Evolutionary conservation across 2,888 invertebrate genomes (phyloP), one percentile per base, ranked within the genome.

Genomic region (Lasioglossum lativentre): DNA sequence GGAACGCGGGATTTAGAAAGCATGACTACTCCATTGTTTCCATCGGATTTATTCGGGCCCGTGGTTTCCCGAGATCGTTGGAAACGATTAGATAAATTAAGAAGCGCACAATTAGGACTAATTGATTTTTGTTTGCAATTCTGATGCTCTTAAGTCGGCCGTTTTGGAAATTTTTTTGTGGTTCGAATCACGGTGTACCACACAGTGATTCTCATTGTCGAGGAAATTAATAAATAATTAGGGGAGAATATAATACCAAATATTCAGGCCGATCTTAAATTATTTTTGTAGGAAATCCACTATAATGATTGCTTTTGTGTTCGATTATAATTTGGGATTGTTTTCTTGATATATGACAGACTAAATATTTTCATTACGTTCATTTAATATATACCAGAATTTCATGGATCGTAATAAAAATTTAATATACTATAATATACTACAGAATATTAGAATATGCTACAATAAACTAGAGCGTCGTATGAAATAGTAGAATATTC

Each of bases 1-100:
- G 2, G 34, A 73, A 30, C 52, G 40, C 40, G 6, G 12, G 71
- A 75, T 45, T 68, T 72, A 82, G 82, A 84, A 82, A 82, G 77
- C 77, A 74, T 77, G 82, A 74, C 76, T 70, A 40, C 40, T 27
- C 45, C 45, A 19, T 40, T 63, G 30, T 71, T 75, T 71, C 78
- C 82, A 23, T 6, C 72, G 66, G 52, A 42, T 19, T 30, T 45
- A 19, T 19, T 5, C 4, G 0, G 16, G n/a, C 23, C 66, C 19
- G 34, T 12, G 42, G 68, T 68, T 75, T 66, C n/a, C n/a, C n/a
- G 45, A 76, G 81, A 76, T 56, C 1, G n/a, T 73, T 77, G 82
- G 47, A 74, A 83, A 82, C 30, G 73, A 47, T 42, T 23, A 45
- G 23, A 52, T 45, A 34, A 38, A 68, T 68, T 68, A 47, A 34